phyloP scores from a whole-genome alignment of 2,113 vertebrate genomes.

The Phalacrocorax carbo region DNA sequence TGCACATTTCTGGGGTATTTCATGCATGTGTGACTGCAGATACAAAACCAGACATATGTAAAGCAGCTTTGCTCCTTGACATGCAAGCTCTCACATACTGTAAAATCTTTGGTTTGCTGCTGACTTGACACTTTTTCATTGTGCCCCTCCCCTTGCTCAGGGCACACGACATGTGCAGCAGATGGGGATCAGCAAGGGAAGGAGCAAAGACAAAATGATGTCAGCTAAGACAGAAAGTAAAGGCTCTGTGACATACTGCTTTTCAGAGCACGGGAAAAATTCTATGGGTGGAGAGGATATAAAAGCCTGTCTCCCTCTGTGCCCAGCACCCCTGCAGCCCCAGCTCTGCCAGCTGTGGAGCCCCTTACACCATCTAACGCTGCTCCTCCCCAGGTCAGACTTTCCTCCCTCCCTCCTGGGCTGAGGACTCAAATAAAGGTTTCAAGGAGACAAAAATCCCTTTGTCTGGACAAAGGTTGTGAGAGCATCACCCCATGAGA shows the following conservation, averaged over 20 bases:
- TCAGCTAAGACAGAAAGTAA: not conserved
- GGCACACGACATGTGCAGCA: not conserved
- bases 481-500: not conserved
- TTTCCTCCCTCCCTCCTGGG: not conserved
- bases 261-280: not conserved
- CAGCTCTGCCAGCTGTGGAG: not conserved
- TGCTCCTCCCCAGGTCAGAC: not conserved
- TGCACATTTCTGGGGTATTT: not conserved
- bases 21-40: constrained; percentile 14
- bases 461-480: not conserved
- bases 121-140: not conserved
- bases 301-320: not conserved
- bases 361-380: fast-evolving
- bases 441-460: not conserved
- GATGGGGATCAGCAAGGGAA: not conserved
- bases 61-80: not conserved
- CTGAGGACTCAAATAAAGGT: not conserved
- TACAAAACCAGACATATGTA: not conserved
- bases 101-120: not conserved
- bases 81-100: fast-evolving
- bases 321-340: not conserved
- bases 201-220: not conserved
- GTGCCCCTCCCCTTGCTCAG: not conserved
- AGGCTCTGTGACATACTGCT: not conserved
- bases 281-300: not conserved